Evolutionary conservation across 2,888 invertebrate genomes (phyloP).

Genomic region (Tyria jacobaeae): DNA sequence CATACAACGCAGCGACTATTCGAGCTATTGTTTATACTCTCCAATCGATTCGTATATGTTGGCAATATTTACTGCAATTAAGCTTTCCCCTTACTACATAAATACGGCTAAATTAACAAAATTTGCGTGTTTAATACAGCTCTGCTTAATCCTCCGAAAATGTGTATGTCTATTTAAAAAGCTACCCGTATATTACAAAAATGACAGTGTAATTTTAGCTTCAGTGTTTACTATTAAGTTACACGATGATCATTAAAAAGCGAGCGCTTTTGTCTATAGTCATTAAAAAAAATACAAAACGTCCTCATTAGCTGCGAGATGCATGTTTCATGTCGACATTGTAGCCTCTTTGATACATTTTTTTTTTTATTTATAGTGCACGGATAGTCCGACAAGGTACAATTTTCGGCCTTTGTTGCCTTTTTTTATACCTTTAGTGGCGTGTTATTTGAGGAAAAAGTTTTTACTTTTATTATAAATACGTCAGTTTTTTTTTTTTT

Average conservation of each 20-base stretch:
- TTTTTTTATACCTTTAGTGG: neutral
- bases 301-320: neutral
- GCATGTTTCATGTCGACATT: neutral
- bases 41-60: too few relatives aligned
- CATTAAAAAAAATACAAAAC: neutral
- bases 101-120: too few relatives aligned
- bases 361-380: neutral
- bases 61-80: too few relatives aligned
- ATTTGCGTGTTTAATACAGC: too few relatives aligned
- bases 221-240: neutral
- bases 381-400: neutral
- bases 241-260: neutral
- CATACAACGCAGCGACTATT: too few relatives aligned
- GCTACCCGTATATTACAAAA: constrained; percentile 6
- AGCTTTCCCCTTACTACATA: too few relatives aligned
- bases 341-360: neutral
- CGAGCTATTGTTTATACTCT: too few relatives aligned
- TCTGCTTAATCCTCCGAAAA: too few relatives aligned
- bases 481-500: too few relatives aligned
- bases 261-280: neutral
- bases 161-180: too few relatives aligned
- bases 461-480: too few relatives aligned
- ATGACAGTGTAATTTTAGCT: neutral
- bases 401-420: neutral
- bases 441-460: neutral